These are phyloP conservation scores for Bombyx huttoni DNA, from an alignment of 2,888 invertebrate species.

Conservation along the genomic window DNA sequence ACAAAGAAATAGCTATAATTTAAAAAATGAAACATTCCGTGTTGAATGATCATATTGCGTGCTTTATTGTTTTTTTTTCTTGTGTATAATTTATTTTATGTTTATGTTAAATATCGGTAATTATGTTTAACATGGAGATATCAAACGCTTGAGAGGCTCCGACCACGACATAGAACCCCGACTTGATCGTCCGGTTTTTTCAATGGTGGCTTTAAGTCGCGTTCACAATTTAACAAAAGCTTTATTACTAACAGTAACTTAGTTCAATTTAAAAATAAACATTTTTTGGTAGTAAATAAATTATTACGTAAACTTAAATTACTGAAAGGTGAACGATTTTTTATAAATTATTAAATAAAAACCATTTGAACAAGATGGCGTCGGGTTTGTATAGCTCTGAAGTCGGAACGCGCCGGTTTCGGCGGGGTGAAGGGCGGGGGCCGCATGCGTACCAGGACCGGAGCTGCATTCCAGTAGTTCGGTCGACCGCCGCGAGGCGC, in stretches of 20 bases:
- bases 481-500: constrained; percentile 50
- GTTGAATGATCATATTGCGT: constrained; percentile 6
- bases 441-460: constrained; percentile 60
- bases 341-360: too few relatives aligned
- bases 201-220: constrained; percentile 21
- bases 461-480: constrained; percentile 67
- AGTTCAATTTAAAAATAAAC: too few relatives aligned
- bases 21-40: neutral
- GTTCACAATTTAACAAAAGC: constrained; percentile 20
- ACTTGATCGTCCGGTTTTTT: constrained; percentile 9
- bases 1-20: too few relatives aligned
- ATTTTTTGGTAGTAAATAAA: too few relatives aligned
- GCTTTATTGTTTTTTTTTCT: constrained; percentile 13
- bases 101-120: constrained; percentile 14
- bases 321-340: too few relatives aligned
- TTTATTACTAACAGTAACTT: neutral
- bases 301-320: too few relatives aligned
- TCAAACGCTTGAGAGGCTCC: constrained; percentile 1
- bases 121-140: constrained; percentile 14
- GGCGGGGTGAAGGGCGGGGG: constrained; percentile 16
- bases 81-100: constrained; percentile 16
- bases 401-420: constrained; percentile 44
- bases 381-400: neutral
- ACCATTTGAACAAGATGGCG: constrained; percentile 16
- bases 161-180: neutral